A percentile compares a stretch with the other conserved stretches of the same genome.
phyloP scores from a whole-genome alignment of 2,797 vertebrate genomes.

The Antennarius maculatus region DNA sequence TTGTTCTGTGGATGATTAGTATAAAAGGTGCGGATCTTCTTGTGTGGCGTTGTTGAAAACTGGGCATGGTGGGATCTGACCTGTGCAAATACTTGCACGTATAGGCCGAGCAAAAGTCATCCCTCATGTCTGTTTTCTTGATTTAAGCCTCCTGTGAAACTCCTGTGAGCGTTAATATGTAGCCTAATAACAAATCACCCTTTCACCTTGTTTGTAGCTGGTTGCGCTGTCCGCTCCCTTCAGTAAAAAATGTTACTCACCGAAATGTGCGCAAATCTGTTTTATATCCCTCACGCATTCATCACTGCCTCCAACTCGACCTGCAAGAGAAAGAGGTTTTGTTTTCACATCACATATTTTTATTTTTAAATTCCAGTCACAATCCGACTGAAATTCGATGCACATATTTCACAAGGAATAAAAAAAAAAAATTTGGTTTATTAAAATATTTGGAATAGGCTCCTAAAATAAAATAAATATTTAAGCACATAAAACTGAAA shows the following conservation, averaged over 20 bases:
- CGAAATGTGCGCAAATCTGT: conserved; percentile 72
- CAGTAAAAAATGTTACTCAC: conserved; percentile 79
- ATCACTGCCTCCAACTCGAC: conserved; percentile 76
- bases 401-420: too few relatives aligned
- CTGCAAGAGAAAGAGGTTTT: conserved; percentile 66
- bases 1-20: neutral
- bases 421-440: too few relatives aligned
- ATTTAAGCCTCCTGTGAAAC: conserved; percentile 63
- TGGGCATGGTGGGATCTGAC: conserved; percentile 18
- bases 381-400: too few relatives aligned
- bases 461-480: neutral
- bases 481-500: too few relatives aligned
- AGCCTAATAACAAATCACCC: conserved; percentile 60
- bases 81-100: conserved; percentile 55
- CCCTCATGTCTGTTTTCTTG: conserved; percentile 56
- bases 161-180: conserved; percentile 53
- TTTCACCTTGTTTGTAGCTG: conserved; percentile 63
- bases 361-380: neutral
- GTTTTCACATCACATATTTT: neutral
- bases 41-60: neutral
- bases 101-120: conserved; percentile 49
- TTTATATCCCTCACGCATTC: conserved; percentile 76
- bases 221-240: conserved; percentile 46
- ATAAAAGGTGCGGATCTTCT: neutral
- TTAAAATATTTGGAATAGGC: neutral